Evolutionary conservation across 2,113 vertebrate genomes (phyloP).

Genomic region (Oncorhynchus nerka): DNA sequence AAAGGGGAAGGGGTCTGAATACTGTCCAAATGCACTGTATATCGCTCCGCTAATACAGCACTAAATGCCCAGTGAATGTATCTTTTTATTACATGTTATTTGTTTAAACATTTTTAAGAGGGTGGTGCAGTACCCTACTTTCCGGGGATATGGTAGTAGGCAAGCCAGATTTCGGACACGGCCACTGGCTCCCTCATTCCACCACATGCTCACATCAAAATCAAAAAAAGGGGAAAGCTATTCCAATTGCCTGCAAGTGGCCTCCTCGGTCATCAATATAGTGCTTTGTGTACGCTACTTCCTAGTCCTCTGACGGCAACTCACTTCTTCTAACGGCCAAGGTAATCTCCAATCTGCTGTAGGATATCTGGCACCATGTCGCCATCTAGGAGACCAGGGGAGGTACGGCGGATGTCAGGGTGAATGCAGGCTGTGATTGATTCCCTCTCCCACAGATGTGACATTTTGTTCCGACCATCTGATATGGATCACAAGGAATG

Average conservation of each 20-base stretch:
- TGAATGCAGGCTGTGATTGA: too few relatives aligned
- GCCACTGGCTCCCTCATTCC: slow-evolving; percentile 38
- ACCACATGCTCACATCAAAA: slow-evolving; percentile 56
- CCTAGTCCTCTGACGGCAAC: slow-evolving; percentile 46
- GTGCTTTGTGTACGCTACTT: slow-evolving; percentile 35
- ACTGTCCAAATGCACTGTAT: too few relatives aligned
- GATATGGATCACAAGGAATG: slow-evolving; percentile 29
- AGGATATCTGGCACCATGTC: slow-evolving; percentile 64
- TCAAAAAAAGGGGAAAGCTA: slow-evolving; percentile 55
- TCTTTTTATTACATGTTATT: too few relatives aligned
- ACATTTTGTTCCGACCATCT: neutral
- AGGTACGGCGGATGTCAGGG: slow-evolving; percentile 43
- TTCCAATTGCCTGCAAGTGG: slow-evolving; percentile 59
- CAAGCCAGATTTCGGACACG: too few relatives aligned
- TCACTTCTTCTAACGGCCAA: slow-evolving; percentile 52
- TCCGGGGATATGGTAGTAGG: too few relatives aligned
- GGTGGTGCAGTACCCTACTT: too few relatives aligned
- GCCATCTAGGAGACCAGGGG: slow-evolving; percentile 68
- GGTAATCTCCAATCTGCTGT: slow-evolving; percentile 47
- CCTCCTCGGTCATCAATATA: slow-evolving; percentile 45
- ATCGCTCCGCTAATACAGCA: too few relatives aligned
- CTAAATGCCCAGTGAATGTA: too few relatives aligned
- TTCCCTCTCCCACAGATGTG: neutral
- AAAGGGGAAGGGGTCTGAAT: too few relatives aligned
- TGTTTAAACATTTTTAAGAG: too few relatives aligned